Percentiles rank a stretch among this genome's conserved stretches.
Conservation (phyloP, 2,888 invertebrate species). For the Heliconius erato region DNA sequence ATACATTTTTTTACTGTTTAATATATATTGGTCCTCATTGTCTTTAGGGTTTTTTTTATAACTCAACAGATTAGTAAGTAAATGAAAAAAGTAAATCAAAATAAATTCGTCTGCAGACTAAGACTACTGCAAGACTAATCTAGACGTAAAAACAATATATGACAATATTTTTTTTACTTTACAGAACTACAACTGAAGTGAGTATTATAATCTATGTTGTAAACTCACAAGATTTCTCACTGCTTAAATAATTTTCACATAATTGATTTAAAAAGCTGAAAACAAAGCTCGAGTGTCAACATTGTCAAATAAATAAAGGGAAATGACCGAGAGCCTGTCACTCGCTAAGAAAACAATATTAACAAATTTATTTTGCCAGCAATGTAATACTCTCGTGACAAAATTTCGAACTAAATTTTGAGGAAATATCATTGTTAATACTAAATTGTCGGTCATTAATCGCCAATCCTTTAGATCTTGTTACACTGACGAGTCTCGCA, state of each 20-base stretch:
- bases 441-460: conserved; percentile 30
- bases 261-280: conserved; percentile 43
- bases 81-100: neutral
- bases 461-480: neutral
- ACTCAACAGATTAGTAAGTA: neutral
- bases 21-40: no score
- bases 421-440: conserved; percentile 18
- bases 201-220: neutral
- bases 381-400: conserved; percentile 20
- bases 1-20: no score
- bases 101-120: neutral
- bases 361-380: conserved; percentile 41
- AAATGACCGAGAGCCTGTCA: conserved; percentile 50
- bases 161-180: neutral
- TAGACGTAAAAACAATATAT: no score
- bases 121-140: no score
- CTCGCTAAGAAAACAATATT: conserved; percentile 44
- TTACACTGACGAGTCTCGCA: neutral
- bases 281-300: conserved; percentile 44
- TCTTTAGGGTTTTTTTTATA: neutral
- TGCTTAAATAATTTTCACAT: conserved; percentile 36
- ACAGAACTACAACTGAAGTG: neutral
- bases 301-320: conserved; percentile 43
- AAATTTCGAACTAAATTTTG: conserved; percentile 32
- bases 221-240: neutral